Conservation (phyloP, 2,113 vertebrate species). For the Chionomys nivalis region DNA sequence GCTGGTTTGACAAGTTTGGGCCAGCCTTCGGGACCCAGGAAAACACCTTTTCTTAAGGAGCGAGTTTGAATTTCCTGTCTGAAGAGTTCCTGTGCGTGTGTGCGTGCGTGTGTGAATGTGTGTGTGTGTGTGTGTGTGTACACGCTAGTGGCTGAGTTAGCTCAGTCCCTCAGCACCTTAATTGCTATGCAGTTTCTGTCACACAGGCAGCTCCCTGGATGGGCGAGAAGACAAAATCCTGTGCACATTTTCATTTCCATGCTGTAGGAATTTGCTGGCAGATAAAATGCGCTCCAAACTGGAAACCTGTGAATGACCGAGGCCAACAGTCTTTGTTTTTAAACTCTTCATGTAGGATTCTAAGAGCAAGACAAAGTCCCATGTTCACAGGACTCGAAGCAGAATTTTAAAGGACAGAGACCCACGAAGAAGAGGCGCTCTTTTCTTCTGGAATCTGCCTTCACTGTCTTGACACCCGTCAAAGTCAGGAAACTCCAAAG, state of each 20-base stretch:
- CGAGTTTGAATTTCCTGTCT: constrained; percentile 21
- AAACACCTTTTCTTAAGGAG: constrained; percentile 29
- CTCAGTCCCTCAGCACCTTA: not conserved
- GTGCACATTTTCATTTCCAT: not conserved
- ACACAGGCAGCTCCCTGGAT: not conserved
- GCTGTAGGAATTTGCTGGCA: not conserved
- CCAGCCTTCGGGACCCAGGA: not conserved
- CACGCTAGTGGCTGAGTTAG: not conserved
- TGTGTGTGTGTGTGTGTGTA: not conserved
- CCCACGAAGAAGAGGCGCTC: not conserved
- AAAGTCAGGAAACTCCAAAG: not conserved
- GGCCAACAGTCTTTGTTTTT: constrained; percentile 3
- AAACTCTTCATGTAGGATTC: not conserved
- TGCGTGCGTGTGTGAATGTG: not conserved
- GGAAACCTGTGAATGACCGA: not conserved
- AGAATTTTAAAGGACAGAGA: not conserved
- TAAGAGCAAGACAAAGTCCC: constrained; percentile 40
- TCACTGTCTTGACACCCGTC: not conserved
- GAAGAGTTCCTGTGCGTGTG: not conserved
- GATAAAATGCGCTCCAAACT: not conserved
- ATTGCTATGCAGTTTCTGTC: not conserved
- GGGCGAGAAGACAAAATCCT: not conserved
- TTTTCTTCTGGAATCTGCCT: not conserved
- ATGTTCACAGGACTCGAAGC: not conserved
- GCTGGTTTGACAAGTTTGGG: constrained; percentile 28